These are phyloP conservation scores for Aphidius colemani DNA, from an alignment of 2,888 invertebrate genomes.

Conservation along the genomic window DNA sequence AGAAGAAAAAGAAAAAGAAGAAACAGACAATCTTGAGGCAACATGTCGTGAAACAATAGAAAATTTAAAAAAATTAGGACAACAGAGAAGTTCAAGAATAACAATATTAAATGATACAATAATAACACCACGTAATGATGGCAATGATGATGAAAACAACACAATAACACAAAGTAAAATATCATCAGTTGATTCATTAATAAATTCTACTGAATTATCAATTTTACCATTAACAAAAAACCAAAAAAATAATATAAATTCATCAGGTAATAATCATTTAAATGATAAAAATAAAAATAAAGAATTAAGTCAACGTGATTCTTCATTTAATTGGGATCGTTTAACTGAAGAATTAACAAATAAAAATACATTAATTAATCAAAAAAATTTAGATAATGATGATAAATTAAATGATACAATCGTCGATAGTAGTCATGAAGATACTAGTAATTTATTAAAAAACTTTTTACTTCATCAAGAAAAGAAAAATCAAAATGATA, in stretches of 20 bases:
- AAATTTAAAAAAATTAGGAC: slow-evolving; percentile 55
- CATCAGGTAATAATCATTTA: slow-evolving; percentile 26
- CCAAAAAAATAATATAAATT: slow-evolving; percentile 32
- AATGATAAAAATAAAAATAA: slow-evolving; percentile 13
- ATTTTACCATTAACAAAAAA: too few species aligned
- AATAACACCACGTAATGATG: slow-evolving; percentile 37
- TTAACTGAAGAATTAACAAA: slow-evolving; percentile 41
- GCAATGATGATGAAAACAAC: slow-evolving; percentile 37
- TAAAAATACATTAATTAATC: slow-evolving; percentile 31
- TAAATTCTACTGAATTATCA: slow-evolving; percentile 20
- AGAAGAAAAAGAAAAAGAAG: slow-evolving; percentile 52
- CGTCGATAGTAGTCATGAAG: slow-evolving; percentile 31
- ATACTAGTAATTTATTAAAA: slow-evolving; percentile 48
- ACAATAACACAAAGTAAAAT: slow-evolving; percentile 21
- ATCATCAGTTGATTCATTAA: slow-evolving; percentile 43
- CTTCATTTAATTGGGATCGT: slow-evolving; percentile 50
- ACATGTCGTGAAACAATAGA: slow-evolving; percentile 58
- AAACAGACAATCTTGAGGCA: slow-evolving; percentile 54
- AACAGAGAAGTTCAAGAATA: slow-evolving; percentile 52
- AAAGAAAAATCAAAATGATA: slow-evolving; percentile 36
- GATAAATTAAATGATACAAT: slow-evolving; percentile 35
- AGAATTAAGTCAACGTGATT: slow-evolving; percentile 12
- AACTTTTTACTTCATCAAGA: slow-evolving; percentile 55
- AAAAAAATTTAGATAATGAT: slow-evolving; percentile 36
- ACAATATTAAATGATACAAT: not conserved